phyloP scores from a whole-genome alignment of 1,140 invertebrate species.

The Drosophila hydei region DNA sequence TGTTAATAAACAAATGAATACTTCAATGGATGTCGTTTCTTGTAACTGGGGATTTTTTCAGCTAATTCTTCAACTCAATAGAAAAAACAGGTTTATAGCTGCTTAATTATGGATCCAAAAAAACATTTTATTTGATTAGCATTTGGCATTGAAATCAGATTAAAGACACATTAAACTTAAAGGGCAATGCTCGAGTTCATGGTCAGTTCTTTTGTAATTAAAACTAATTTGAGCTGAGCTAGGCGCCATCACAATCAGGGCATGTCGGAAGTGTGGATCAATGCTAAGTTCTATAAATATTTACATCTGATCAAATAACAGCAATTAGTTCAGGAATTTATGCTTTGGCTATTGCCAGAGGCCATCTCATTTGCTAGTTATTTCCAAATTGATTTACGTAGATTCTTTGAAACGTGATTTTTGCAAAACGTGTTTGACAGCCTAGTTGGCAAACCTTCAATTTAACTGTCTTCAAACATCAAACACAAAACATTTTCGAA shows the following conservation, averaged over 20 bases:
- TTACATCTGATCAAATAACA: not conserved
- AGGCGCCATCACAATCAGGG: not conserved
- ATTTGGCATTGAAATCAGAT: constrained; percentile 39
- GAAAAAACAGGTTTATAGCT: constrained; percentile 19
- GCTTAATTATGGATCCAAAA: not conserved
- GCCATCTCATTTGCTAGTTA: not conserved
- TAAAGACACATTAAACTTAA: constrained; percentile 9
- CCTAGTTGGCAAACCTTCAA: constrained; percentile 4
- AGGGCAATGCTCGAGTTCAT: constrained; percentile 18
- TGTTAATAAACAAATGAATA: no score
- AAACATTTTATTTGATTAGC: constrained; percentile 10
- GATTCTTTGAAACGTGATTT: constrained; percentile 44
- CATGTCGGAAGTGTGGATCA: not conserved
- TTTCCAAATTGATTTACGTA: constrained; percentile 14
- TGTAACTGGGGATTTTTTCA: not conserved
- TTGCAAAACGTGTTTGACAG: not conserved
- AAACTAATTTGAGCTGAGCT: not conserved
- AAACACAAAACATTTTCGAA: no score
- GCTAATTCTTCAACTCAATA: no score
- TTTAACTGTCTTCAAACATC: not conserved
- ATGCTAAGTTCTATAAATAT: not conserved
- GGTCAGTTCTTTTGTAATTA: constrained; percentile 3
- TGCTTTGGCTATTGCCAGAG: not conserved
- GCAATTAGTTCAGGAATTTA: constrained; percentile 9
- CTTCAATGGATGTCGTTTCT: not conserved